Evolutionary conservation across 2,797 vertebrate genomes (phyloP).

Genomic region (Falco novaeseelandiae): DNA sequence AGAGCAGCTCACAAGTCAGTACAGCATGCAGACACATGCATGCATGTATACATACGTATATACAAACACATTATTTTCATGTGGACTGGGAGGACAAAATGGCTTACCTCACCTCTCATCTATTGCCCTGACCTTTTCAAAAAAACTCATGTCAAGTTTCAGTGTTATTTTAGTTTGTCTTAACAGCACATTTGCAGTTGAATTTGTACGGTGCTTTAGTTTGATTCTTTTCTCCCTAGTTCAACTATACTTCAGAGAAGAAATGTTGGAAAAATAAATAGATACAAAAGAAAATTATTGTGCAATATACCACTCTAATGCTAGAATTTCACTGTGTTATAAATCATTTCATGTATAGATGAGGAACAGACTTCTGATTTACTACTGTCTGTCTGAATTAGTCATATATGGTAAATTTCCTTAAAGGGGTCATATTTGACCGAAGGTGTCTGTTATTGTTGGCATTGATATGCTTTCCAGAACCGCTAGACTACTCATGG

Average conservation of each 20-base stretch:
- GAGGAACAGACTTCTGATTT: slow-evolving; percentile 25
- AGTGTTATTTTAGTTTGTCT: background rate
- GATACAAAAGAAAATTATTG: background rate
- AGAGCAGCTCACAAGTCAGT: background rate
- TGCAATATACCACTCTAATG: background rate
- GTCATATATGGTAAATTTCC: slow-evolving; percentile 41
- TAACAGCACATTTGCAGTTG: background rate
- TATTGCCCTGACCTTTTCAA: background rate
- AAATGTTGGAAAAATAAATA: background rate
- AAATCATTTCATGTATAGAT: slow-evolving; percentile 23
- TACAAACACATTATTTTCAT: background rate
- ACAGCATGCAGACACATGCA: rapidly evolving
- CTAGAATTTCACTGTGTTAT: slow-evolving; percentile 27
- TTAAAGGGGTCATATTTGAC: slow-evolving; percentile 22
- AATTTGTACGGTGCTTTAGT: background rate
- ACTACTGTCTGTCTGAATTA: slow-evolving; percentile 37
- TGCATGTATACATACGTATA: rapidly evolving
- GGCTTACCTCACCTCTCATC: background rate
- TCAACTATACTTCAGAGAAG: background rate
- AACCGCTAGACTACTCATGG: slow-evolving; percentile 15
- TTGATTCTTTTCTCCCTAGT: background rate
- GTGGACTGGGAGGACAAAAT: background rate
- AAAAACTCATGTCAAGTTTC: background rate
- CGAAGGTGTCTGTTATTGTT: slow-evolving; percentile 57
- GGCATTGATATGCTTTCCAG: slow-evolving; percentile 50